A percentile compares a stretch with the other conserved stretches of the same genome.
Evolutionary conservation across 2,888 invertebrate genomes (phyloP).

Genomic region (Taphrorychus bicolor): DNA sequence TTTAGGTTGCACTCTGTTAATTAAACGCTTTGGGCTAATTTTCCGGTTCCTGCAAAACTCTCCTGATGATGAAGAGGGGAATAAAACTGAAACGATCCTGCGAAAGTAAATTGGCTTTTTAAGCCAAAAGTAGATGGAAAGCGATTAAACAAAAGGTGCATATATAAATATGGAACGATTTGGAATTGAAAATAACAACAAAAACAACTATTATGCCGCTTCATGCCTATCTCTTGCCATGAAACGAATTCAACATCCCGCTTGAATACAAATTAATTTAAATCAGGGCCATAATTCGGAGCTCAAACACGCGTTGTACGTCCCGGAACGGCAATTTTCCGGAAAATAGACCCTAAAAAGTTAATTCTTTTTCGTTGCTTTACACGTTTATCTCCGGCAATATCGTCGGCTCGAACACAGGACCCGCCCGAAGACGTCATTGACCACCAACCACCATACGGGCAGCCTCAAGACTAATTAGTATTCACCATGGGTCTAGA

Average conservation of each 20-base stretch:
- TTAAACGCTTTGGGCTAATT: no score
- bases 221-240: neutral
- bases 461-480: constrained; percentile 23
- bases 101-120: no score
- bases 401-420: neutral
- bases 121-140: no score
- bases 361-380: constrained; percentile 31
- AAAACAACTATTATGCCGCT: no score
- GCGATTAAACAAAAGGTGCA: no score
- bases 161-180: no score
- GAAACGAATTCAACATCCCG: neutral
- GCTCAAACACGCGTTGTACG: constrained; percentile 8
- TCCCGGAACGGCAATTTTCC: constrained; percentile 22
- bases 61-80: no score
- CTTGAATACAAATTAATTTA: constrained; percentile 32
- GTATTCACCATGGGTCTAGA: constrained; percentile 27
- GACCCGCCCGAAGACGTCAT: neutral
- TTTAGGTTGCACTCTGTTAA: no score
- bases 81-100: no score
- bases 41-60: no score
- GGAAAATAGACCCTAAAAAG: constrained; percentile 30
- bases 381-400: constrained; percentile 23
- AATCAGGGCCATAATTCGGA: constrained; percentile 31
- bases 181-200: no score
- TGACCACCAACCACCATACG: constrained; percentile 7